phyloP scores from a whole-genome alignment of 1,140 invertebrate genomes.

The Metaphire vulgaris region DNA sequence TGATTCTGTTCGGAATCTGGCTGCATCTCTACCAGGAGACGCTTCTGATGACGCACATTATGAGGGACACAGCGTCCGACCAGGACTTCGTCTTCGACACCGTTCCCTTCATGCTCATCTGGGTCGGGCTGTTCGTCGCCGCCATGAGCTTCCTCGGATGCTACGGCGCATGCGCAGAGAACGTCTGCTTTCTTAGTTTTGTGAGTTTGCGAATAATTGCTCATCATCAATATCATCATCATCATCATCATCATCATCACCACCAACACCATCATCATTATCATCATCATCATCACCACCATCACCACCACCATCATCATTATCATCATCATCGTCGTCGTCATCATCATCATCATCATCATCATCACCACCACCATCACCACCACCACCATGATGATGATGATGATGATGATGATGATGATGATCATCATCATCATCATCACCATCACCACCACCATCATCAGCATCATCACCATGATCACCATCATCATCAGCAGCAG shows the following conservation, averaged over 20 bases:
- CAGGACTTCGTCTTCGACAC: constrained; percentile 2
- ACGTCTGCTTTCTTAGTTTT: constrained; percentile 20
- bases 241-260: background rate
- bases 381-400: too few relatives aligned
- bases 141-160: constrained; percentile 6
- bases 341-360: constrained; percentile 17
- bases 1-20: constrained; percentile 3
- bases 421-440: background rate
- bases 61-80: background rate
- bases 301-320: constrained; percentile 13
- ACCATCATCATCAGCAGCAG: too few relatives aligned
- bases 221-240: background rate
- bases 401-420: too few relatives aligned
- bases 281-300: constrained; percentile 13
- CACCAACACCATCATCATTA: too few relatives aligned
- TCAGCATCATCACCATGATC: too few relatives aligned
- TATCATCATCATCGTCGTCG: constrained; percentile 18
- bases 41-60: background rate
- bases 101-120: background rate
- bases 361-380: constrained; percentile 6
- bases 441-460: background rate
- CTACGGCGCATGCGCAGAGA: constrained; percentile 14
- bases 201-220: constrained; percentile 7
- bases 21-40: constrained; percentile 4
- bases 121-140: background rate